Base-by-base conservation (phyloP, 1,140 invertebrate species). In the Zaprionus africanus region DNA sequence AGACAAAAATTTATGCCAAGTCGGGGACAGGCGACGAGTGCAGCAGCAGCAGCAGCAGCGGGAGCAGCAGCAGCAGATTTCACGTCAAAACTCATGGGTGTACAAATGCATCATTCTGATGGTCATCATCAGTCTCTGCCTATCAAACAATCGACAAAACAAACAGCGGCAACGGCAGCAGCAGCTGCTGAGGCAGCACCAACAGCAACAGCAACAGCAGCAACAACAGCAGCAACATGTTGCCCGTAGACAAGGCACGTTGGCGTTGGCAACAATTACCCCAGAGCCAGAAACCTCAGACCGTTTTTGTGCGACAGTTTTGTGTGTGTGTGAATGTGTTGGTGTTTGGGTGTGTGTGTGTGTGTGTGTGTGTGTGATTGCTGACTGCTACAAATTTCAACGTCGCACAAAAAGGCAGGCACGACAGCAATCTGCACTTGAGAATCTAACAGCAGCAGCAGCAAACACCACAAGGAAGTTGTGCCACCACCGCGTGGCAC, bases 81-180 rank as follows among this genome's bases (percentile, higher is more conserved):
- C 76, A 90, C 82, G 86, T 90, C 86, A 90, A 91, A 90, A 90
- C 82, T 90, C 86, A 86, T 90, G 86, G 86, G 86, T 90, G 86
- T 90, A 90, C 86, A 84, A 90, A 90, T 90, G 86, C 86, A 90
- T 90, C 86, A 90, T 90, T 90, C 84, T 90, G 86, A 90, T 90
- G 86, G 86, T 90, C 86, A 90, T 90, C 86, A 90, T 90, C 86
- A 90, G 86, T 90, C 86, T 90, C 86, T 90, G 86, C 81, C 86
- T 82, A 90, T 78, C 72, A 81, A 78, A 79, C 76, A 81, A 78
- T 90, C 85, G 74, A 77, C 72, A 82, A 90, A 90, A 79, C 86
- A 90, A 90, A 85, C 82, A 80, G 77, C 85, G 69, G 71, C 59
- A 22, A 28, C 64, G 41, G 76, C 38, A 41, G 70, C 49, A 57